Percentiles rank a stretch among this genome's conserved stretches.
Evolutionary conservation across 1,140 invertebrate genomes (phyloP).

Genomic region (Hylyphantes graminicola): DNA sequence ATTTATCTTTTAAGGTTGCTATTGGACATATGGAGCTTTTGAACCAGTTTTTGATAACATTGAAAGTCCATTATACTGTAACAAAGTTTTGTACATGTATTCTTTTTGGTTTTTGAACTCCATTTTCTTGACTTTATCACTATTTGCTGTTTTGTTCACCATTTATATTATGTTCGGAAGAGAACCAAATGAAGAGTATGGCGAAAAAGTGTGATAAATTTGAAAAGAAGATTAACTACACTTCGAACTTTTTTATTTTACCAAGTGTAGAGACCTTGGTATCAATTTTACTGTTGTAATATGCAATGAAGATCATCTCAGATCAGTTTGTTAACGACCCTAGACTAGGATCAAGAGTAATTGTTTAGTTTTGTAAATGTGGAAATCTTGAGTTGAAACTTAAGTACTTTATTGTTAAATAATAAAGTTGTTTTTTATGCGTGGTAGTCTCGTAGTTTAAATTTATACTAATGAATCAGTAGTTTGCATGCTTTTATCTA

Average conservation of each 20-base stretch:
- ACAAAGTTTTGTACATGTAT: conserved; percentile 81
- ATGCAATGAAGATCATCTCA: no score
- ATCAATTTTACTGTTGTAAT: no score
- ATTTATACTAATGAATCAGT: no score
- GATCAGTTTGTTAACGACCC: no score
- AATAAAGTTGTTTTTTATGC: no score
- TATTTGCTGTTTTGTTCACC: conserved; percentile 64
- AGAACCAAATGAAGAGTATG: conserved; percentile 9
- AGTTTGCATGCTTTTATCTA: no score
- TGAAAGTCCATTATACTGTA: conserved; percentile 77
- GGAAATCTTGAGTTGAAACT: no score
- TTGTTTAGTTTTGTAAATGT: not conserved
- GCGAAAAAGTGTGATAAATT: conserved; percentile 3
- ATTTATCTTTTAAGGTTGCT: conserved; percentile 69
- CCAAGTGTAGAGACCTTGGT: not conserved
- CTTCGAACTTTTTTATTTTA: not conserved
- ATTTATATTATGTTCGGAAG: conserved; percentile 44
- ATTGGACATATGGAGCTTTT: conserved; percentile 81
- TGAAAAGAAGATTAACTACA: not conserved
- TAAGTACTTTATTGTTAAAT: no score
- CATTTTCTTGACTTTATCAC: conserved; percentile 72
- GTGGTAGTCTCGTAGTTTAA: no score
- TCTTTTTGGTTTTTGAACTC: conserved; percentile 77
- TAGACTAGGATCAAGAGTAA: no score
- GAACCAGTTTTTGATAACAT: conserved; percentile 79